Evolutionary conservation across 2,797 vertebrate genomes (phyloP), one percentile per base, ranked within the genome.

Genomic region (Channa striata): DNA sequence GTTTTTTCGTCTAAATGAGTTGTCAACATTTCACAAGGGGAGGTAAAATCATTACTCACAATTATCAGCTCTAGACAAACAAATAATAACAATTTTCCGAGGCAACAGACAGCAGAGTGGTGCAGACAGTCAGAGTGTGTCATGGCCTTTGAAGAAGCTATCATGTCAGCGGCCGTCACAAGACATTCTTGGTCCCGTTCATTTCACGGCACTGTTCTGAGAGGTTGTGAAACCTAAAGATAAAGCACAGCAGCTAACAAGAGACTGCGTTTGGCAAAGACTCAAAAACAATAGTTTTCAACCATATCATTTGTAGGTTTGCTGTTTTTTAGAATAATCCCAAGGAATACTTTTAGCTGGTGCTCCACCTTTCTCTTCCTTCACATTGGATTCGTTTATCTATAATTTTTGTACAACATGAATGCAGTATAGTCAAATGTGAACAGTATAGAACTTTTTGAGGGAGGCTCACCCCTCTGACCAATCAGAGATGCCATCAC

Each of bases 201-300:
- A 52, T 74, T 80, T 80, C 67, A 59, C 51, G 59, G 80, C 68
- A 77, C 52, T 54, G 23, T 43, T 34, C 63, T 54, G 44, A 60
- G 3, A 25, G 46, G 47, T 90, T 83, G 84, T 78, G 86, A 86
- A 89, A 91, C 59, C 33, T 9, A 56, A 19, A 81, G 87, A 92
- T 89, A 89, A 77, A 88, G 88, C 86, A 90, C 80, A 80, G 9
- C 59, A 9, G 21, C 49, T n/a, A 61, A 84, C 77, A 87, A 82
- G 81, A 77, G 70, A 59, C 44, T 23, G 30, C 46, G 53, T 68
- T 33, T 60, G 57, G 23, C 40, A 73, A 70, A 61, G 77, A 39
- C 25, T 71, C 13, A 44, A 63, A 60, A 54, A 42, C 37, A 11
- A 50, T 39, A n/a, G n/a, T 51, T 47, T 43, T 66, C 51, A 74